Evolutionary conservation across 2,113 vertebrate species (phyloP).

Genomic region (Chloroceryle aenea): DNA sequence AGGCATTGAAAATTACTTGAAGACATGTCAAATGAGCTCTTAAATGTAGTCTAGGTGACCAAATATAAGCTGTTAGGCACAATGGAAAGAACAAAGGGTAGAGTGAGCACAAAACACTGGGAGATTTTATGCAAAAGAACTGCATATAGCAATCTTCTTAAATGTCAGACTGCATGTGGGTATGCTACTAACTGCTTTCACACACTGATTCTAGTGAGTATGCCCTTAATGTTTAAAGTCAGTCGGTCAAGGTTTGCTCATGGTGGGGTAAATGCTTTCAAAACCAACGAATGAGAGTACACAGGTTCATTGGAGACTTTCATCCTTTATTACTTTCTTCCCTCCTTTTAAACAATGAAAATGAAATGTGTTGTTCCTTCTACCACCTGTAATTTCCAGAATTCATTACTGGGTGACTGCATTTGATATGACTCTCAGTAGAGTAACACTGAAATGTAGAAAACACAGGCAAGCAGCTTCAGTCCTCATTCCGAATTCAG

Average conservation of each 20-base stretch:
- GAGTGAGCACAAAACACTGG: not conserved
- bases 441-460: not conserved
- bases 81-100: not conserved
- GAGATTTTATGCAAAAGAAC: not conserved
- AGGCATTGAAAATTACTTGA: not conserved
- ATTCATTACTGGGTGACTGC: not conserved
- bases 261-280: not conserved
- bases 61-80: not conserved
- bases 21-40: not conserved
- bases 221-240: not conserved
- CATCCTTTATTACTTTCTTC: not conserved
- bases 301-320: not conserved
- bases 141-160: not conserved
- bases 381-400: not conserved
- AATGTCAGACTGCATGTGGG: not conserved
- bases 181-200: not conserved
- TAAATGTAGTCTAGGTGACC: not conserved
- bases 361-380: not conserved
- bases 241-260: not conserved
- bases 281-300: accelerated
- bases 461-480: not conserved
- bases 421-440: not conserved
- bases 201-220: not conserved
- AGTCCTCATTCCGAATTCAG: not conserved
- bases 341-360: not conserved